Evolutionary conservation across 23 tunicate genomes (phyloP), one percentile per base, ranked within the genome.

Genomic region (Trididemnum nubilum): DNA sequence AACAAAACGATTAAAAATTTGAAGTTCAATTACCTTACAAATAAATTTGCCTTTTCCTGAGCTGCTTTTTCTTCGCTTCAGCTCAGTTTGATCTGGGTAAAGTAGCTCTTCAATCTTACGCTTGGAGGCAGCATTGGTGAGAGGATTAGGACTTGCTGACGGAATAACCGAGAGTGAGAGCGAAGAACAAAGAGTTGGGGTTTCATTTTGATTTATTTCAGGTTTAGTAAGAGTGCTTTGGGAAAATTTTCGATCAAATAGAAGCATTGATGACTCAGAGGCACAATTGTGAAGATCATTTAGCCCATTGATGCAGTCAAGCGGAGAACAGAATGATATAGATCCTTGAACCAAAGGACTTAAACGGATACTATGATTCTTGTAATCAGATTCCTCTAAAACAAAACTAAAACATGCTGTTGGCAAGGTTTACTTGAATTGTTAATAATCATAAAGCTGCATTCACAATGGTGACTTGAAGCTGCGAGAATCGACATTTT

Each of bases 321-420:
- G 5, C n/a, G 67, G 29, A 61, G 67, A 61, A 25, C n/a, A 26
- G n/a, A 21, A 21, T 21, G 67, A 61, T n/a, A 61, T 4, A 4
- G 67, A 61, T 12, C 67, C 67, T 61, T 61, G 67, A 61, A 61
- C 67, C 29, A 61, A 25, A 61, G 67, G 5, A 25, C 26, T 21
- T 26, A 61, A 61, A 5, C 67, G 67, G 26, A 61, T 22, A 26
- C 67, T 61, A 4, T 61, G 67, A 25, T 61, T 26, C 5, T 61
- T 25, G n/a, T 25, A 4, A 61, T 61, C 67, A n/a, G 67, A 61
- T 12, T 61, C 67, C 4, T 12, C 67, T 25, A 44, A 44, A 44
- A 44, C 15, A 7, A 44, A 44, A n/a, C n/a, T n/a, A n/a, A n/a
- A n/a, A n/a, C n/a, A n/a, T n/a, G n/a, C n/a, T n/a, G n/a, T n/a